Conservation (phyloP, 2,797 vertebrate genomes). For the Alcedo atthis region DNA sequence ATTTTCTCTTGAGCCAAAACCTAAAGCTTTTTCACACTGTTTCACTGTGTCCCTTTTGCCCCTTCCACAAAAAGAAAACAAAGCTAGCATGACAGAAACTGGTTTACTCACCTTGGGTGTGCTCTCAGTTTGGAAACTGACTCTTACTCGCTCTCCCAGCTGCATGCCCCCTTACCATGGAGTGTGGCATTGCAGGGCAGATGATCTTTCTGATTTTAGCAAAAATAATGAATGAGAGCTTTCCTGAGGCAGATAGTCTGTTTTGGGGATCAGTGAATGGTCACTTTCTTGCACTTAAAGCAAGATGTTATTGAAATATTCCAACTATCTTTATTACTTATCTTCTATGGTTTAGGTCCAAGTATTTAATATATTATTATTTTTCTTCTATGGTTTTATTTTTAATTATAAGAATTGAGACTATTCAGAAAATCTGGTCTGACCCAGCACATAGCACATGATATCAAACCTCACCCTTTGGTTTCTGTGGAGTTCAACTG, state of each 20-base stretch:
- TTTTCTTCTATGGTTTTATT: background rate
- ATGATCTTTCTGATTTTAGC: background rate
- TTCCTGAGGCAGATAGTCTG: background rate
- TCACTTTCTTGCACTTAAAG: background rate
- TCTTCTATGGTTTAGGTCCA: background rate
- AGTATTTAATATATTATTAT: background rate
- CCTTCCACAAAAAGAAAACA: background rate
- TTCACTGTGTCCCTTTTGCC: background rate
- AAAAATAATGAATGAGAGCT: background rate
- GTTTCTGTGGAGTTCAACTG: background rate
- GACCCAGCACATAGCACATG: background rate
- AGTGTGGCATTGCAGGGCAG: background rate
- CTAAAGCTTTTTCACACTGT: background rate
- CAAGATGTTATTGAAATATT: background rate
- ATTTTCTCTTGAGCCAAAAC: background rate
- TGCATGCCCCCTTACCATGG: background rate
- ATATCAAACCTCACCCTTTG: background rate
- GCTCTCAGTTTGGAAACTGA: background rate
- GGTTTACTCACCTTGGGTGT: background rate
- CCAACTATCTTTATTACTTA: background rate
- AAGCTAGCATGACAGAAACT: background rate
- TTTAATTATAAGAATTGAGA: background rate
- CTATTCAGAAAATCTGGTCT: background rate
- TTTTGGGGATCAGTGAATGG: background rate
- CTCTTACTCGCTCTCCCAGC: background rate